Conservation (phyloP, 2,797 vertebrate species). For the Sylvia borin region DNA sequence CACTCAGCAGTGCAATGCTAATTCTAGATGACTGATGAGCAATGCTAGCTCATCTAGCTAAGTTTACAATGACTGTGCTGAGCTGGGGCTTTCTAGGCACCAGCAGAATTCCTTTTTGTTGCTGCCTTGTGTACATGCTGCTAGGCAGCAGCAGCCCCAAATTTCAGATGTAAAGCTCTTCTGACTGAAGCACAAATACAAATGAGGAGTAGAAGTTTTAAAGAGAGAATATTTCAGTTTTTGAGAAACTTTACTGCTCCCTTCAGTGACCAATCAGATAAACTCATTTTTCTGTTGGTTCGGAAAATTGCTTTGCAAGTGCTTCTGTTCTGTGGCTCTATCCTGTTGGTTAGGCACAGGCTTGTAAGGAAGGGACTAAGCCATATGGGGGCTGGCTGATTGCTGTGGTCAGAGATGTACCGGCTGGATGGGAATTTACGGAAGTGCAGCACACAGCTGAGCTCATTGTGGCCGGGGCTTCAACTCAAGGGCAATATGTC, state of each 20-base stretch:
- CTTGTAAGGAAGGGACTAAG: background rate
- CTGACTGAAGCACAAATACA: background rate
- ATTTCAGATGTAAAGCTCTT: background rate
- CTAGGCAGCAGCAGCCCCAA: background rate
- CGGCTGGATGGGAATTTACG: background rate
- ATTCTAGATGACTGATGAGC: background rate
- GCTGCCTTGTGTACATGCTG: background rate
- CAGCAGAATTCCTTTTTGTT: background rate
- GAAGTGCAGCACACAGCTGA: background rate
- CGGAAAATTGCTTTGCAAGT: background rate
- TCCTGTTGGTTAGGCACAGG: background rate
- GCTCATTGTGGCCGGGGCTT: background rate
- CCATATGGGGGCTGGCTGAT: background rate
- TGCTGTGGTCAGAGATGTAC: background rate
- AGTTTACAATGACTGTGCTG: background rate
- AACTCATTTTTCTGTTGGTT: background rate
- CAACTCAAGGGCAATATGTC: background rate
- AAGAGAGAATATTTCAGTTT: background rate
- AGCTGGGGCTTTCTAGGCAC: conserved; percentile 15
- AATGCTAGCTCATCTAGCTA: background rate
- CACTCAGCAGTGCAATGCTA: background rate
- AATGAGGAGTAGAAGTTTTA: background rate
- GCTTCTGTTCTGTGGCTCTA: background rate
- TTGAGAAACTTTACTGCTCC: background rate
- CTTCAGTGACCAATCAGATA: background rate